Conservation (phyloP, 1,140 invertebrate species). For the Drosophila sechellia region DNA sequence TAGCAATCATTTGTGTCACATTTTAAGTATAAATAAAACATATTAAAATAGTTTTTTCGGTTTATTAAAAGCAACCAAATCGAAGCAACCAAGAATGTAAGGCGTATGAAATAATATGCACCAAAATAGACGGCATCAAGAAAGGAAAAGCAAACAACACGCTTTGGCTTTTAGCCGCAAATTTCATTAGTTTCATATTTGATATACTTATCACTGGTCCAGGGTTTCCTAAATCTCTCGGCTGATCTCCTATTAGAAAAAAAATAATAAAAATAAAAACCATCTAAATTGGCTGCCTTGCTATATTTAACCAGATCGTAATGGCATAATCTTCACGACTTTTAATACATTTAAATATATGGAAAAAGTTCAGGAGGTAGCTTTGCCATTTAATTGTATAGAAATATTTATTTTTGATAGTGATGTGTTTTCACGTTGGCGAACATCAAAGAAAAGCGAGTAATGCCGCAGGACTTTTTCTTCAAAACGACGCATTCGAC, state of each 20-base stretch:
- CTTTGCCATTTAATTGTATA: slow-evolving; percentile 8
- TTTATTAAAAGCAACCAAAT: slow-evolving; percentile 34
- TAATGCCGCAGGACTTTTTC: slow-evolving; percentile 8
- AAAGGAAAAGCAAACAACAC: slow-evolving; percentile 33
- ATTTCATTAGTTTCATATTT: slow-evolving; percentile 50
- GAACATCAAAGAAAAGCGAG: slow-evolving; percentile 29
- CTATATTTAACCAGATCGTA: slow-evolving; percentile 15
- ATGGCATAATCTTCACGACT: not conserved
- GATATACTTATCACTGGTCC: slow-evolving; percentile 20
- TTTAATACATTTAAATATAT: not conserved
- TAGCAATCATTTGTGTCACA: slow-evolving; percentile 79
- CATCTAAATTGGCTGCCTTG: slow-evolving; percentile 13
- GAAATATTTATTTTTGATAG: slow-evolving; percentile 14
- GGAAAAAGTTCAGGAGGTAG: slow-evolving; percentile 6
- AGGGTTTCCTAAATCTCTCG: slow-evolving; percentile 7
- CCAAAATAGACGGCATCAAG: slow-evolving; percentile 58
- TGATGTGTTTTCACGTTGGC: slow-evolving; percentile 19
- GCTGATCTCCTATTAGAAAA: not conserved
- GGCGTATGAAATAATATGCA: slow-evolving; percentile 70
- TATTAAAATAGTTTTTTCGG: slow-evolving; percentile 77
- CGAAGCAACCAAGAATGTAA: slow-evolving; percentile 16
- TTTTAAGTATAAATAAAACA: slow-evolving; percentile 75
- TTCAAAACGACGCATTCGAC: not conserved
- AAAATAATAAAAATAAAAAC: not conserved
- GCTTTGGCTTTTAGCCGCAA: slow-evolving; percentile 10